Conservation (phyloP, 2,888 invertebrate genomes). For the Hirtodrosophila duncani region DNA sequence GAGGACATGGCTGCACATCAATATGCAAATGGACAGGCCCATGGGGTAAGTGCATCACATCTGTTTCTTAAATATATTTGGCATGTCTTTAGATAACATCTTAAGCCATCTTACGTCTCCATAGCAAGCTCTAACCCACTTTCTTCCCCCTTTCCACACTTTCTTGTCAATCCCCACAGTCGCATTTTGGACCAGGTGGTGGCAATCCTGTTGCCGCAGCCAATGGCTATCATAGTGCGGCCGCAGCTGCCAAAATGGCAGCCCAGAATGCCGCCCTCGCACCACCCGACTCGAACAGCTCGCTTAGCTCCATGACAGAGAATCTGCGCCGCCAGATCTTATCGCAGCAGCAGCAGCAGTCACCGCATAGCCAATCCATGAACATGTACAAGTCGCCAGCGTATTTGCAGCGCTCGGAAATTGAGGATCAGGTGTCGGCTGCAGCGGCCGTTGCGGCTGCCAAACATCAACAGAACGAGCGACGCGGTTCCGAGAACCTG, state of each 20-base stretch:
- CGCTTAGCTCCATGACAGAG: constrained; percentile 76
- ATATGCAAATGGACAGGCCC: constrained; percentile 75
- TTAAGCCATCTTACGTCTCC: neutral
- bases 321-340: constrained; percentile 75
- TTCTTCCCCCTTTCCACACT: neutral
- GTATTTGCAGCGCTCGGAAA: constrained; percentile 75
- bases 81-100: neutral
- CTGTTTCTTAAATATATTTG: neutral
- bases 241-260: constrained; percentile 61
- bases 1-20: constrained; percentile 82
- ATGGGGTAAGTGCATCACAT: constrained; percentile 50
- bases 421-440: constrained; percentile 75
- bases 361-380: constrained; percentile 73
- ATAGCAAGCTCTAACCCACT: neutral
- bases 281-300: constrained; percentile 70
- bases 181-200: constrained; percentile 65
- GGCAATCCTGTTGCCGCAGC: constrained; percentile 57
- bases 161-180: constrained; percentile 13
- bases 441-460: constrained; percentile 63
- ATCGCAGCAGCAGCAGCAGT: constrained; percentile 75
- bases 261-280: constrained; percentile 67
- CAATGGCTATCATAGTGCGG: constrained; percentile 74
- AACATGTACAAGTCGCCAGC: constrained; percentile 77
- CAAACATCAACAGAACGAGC: constrained; percentile 61
- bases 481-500: constrained; percentile 69